Evolutionary conservation across 2,888 invertebrate genomes (phyloP).

Genomic region (Campaea margaritaria): DNA sequence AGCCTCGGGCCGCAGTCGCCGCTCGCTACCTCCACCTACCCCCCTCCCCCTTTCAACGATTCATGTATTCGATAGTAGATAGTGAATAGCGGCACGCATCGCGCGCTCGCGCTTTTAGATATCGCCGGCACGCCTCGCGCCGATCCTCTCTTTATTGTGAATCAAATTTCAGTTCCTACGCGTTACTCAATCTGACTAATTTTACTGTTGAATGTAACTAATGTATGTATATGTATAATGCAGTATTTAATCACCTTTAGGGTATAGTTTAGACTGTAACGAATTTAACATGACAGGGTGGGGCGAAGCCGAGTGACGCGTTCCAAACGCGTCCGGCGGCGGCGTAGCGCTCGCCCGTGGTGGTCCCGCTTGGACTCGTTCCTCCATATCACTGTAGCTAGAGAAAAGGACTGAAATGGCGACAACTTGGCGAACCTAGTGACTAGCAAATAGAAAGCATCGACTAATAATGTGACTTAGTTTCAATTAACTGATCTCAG

Average conservation of each 20-base stretch:
- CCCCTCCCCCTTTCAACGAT: slow-evolving; percentile 1
- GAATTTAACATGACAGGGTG: slow-evolving; percentile 40
- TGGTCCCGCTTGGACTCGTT: slow-evolving; percentile 23
- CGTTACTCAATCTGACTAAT: slow-evolving; percentile 6
- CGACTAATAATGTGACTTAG: slow-evolving; percentile 39
- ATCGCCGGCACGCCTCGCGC: background rate
- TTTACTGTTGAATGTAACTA: slow-evolving; percentile 10
- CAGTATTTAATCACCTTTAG: slow-evolving; percentile 24
- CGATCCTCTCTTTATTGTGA: background rate
- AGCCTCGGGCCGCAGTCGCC: slow-evolving; percentile 18
- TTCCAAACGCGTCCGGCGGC: slow-evolving; percentile 7
- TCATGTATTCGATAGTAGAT: background rate
- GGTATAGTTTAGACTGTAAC: slow-evolving; percentile 28
- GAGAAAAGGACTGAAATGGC: slow-evolving; percentile 32
- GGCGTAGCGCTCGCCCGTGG: slow-evolving; percentile 4
- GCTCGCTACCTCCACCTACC: background rate
- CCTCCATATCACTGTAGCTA: slow-evolving; percentile 26
- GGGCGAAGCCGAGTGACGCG: slow-evolving; percentile 45
- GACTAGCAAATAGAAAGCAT: slow-evolving; percentile 5
- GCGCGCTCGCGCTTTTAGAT: background rate
- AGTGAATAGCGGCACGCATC: background rate
- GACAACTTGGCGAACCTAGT: slow-evolving; percentile 7
- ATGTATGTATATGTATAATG: slow-evolving; percentile 29
- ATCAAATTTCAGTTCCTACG: slow-evolving; percentile 17
- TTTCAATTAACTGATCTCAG: slow-evolving; percentile 59